Evolutionary conservation across 2,113 vertebrate genomes (phyloP).

Genomic region (Myrmecophaga tridactyla): DNA sequence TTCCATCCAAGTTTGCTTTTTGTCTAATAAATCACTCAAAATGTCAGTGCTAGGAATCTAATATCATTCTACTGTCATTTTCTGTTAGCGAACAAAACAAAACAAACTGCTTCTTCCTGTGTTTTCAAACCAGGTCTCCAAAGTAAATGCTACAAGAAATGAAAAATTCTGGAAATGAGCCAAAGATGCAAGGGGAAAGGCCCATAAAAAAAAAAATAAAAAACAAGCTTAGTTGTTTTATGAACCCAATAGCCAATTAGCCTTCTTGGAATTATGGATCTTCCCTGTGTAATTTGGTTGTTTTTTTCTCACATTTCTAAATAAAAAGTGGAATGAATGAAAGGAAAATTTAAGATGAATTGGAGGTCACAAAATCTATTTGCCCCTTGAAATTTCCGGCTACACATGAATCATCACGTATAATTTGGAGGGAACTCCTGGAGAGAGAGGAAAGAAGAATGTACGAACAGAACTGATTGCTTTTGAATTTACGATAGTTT

Average conservation of each 20-base stretch:
- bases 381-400: neutral
- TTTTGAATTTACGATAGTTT: neutral
- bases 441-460: neutral
- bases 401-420: neutral
- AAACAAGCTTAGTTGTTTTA: neutral
- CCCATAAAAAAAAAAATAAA: neutral
- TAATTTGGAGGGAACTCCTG: neutral
- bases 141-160: neutral
- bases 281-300: neutral
- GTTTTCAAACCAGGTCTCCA: neutral
- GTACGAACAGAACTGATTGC: neutral
- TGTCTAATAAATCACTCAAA: constrained; percentile 56
- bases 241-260: neutral
- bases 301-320: neutral
- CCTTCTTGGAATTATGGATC: neutral
- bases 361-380: neutral
- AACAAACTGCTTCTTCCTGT: neutral
- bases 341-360: neutral
- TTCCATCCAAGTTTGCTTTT: neutral
- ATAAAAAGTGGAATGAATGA: neutral
- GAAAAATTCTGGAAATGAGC: neutral
- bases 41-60: neutral
- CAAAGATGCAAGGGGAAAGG: neutral
- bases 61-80: constrained; percentile 42
- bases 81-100: neutral